Conservation (phyloP, 2,888 invertebrate species). For the Eristalinus aeneus region DNA sequence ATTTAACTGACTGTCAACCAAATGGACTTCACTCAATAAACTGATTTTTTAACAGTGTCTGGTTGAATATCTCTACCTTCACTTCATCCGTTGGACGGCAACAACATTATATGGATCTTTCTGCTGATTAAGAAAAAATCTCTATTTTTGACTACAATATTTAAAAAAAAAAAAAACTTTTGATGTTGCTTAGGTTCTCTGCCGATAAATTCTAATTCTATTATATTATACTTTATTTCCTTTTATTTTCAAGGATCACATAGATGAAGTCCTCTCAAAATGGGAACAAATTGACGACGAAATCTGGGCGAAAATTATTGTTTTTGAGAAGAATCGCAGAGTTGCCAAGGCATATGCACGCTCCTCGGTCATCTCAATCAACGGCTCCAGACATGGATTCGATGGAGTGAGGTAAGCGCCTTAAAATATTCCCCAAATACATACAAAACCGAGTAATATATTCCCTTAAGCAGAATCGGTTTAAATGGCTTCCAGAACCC, state of each 20-base stretch:
- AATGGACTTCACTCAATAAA: too few species aligned
- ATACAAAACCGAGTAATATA: background rate
- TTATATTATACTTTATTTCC: too few species aligned
- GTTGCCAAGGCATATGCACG: conserved; percentile 98
- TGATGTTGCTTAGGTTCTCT: too few species aligned
- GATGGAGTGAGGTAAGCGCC: conserved; percentile 93
- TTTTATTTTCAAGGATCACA: conserved; percentile 90
- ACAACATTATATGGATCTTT: too few species aligned
- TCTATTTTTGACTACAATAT: too few species aligned
- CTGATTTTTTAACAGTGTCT: too few species aligned
- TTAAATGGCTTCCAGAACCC: conserved; percentile 97
- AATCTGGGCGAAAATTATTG: conserved; percentile 99
- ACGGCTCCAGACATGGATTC: conserved; percentile 97
- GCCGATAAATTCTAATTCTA: background rate
- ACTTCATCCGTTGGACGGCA: too few species aligned
- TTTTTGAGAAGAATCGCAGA: conserved; percentile 95
- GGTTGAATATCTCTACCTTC: too few species aligned
- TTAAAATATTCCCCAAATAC: background rate
- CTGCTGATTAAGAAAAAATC: too few species aligned
- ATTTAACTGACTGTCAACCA: too few species aligned
- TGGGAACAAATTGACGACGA: conserved; percentile 98
- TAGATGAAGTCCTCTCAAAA: conserved; percentile 96
- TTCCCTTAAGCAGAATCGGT: conserved; percentile 88
- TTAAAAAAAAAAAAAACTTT: too few species aligned
- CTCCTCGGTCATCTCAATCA: conserved; percentile 96